phyloP scores from a whole-genome alignment of 1,140 invertebrate genomes.

The Adoxophyes honmai region DNA sequence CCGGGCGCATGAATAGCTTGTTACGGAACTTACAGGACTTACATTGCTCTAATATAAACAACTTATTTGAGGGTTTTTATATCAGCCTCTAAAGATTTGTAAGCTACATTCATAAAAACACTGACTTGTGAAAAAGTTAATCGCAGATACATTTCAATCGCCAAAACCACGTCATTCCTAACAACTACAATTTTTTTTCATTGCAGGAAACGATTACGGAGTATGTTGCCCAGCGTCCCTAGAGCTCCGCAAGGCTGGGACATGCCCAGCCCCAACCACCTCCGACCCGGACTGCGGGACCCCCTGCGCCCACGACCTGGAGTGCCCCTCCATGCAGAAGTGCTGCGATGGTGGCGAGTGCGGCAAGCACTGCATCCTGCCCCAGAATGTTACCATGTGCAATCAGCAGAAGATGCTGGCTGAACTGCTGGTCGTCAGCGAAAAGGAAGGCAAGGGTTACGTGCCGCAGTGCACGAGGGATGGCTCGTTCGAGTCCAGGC shows the following conservation, averaged over 20 bases:
- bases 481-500: slow-evolving; percentile 83
- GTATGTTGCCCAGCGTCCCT: slow-evolving; percentile 90
- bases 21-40: too few species aligned
- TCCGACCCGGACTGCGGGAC: slow-evolving; percentile 79
- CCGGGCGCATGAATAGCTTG: too few species aligned
- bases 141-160: too few species aligned
- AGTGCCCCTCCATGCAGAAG: slow-evolving; percentile 88
- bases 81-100: too few species aligned
- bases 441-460: slow-evolving; percentile 88
- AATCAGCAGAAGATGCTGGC: slow-evolving; percentile 86
- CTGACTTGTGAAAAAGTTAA: too few species aligned
- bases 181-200: not conserved
- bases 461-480: slow-evolving; percentile 86
- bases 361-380: slow-evolving; percentile 82
- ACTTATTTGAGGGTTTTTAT: too few species aligned
- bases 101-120: too few species aligned
- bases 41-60: too few species aligned
- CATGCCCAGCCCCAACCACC: slow-evolving; percentile 79
- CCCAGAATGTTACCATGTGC: slow-evolving; percentile 85
- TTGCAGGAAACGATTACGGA: slow-evolving; percentile 87
- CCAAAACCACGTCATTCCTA: too few species aligned
- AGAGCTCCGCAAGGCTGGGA: slow-evolving; percentile 85
- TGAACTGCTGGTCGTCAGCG: slow-evolving; percentile 86
- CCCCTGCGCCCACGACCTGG: slow-evolving; percentile 85
- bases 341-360: slow-evolving; percentile 86